A percentile compares a stretch with the other conserved stretches of the same genome.
phyloP scores from a whole-genome alignment of 1,140 invertebrate species.

The Danaus plexippus region DNA sequence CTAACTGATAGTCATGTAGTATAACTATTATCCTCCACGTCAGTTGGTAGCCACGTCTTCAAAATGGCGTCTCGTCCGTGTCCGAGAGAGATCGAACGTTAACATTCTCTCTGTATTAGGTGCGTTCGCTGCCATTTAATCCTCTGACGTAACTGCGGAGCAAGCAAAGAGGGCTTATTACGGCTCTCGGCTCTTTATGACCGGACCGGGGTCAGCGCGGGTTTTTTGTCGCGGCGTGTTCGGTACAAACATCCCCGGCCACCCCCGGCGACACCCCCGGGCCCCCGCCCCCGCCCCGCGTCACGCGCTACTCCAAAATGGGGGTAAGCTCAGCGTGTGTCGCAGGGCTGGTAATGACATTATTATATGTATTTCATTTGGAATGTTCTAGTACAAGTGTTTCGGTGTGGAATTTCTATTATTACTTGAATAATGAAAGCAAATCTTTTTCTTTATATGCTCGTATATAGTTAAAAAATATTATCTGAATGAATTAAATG shows the following conservation, averaged over 20 bases:
- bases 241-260: constrained; percentile 15
- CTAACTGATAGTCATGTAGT: no score
- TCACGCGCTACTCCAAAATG: constrained; percentile 43
- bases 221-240: constrained; percentile 54
- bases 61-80: constrained; percentile 29
- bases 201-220: constrained; percentile 50
- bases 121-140: constrained; percentile 45
- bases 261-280: constrained; percentile 4
- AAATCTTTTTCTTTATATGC: no score
- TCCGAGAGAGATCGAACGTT: neutral
- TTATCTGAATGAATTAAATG: no score
- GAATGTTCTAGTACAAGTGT: no score
- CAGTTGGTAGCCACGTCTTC: no score
- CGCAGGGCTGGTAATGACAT: constrained; percentile 15
- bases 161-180: constrained; percentile 52
- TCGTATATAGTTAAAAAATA: no score
- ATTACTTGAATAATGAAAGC: no score
- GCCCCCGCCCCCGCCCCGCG: constrained; percentile 33
- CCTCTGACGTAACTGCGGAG: constrained; percentile 40
- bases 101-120: no score
- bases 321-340: constrained; percentile 34
- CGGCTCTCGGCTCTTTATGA: constrained; percentile 49
- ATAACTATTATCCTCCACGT: no score
- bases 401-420: no score
- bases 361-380: constrained; percentile 1